Evolutionary conservation across 2,113 vertebrate genomes (phyloP), one percentile per base, ranked within the genome.

Genomic region (Channa argus): DNA sequence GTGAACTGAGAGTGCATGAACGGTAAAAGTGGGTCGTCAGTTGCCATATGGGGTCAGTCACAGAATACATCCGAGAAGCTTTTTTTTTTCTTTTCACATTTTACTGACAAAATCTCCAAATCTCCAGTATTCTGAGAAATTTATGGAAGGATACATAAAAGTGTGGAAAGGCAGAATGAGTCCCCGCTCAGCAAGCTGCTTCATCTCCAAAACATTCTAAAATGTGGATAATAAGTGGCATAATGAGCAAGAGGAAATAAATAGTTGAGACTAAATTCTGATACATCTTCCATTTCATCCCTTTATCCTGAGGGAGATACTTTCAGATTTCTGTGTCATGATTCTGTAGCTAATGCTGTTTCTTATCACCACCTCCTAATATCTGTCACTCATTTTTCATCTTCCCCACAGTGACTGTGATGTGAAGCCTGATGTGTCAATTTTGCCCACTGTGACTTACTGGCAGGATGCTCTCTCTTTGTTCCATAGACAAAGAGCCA

Each of bases 1-100:
- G 68, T 83, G 50, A 64, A 24, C 44, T 49, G 47, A 50, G 38
- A 74, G 63, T 33, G 45, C 5, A 62, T 12, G 13, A 80, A 14
- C n/a, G 10, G n/a, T 49, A 10, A 47, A 61, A 24, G 11, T 38
- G 11, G 34, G 46, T 39, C 1, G 8, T 66, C 33, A 61, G 3
- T 62, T 38, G 45, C 3, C 14, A 11, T 5, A 5, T n/a, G 24
- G 24, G 24, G 24, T 24, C 24, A 24, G 24, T 24, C 24, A 24
- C 24, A 24, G 24, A 24, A 24, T 24, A 24, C 24, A 24, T 24
- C 24, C 24, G 24, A 24, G 24, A 24, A 24, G 24, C 24, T 24
- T 24, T 24, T 24, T 24, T 24, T 24, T 24, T 24, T 24, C 24
- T 24, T 24, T 24, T 24, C 24, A 24, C 24, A 24, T 24, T 24